Conservation (phyloP, 2,888 invertebrate species). For the Drosophila algonquin region DNA sequence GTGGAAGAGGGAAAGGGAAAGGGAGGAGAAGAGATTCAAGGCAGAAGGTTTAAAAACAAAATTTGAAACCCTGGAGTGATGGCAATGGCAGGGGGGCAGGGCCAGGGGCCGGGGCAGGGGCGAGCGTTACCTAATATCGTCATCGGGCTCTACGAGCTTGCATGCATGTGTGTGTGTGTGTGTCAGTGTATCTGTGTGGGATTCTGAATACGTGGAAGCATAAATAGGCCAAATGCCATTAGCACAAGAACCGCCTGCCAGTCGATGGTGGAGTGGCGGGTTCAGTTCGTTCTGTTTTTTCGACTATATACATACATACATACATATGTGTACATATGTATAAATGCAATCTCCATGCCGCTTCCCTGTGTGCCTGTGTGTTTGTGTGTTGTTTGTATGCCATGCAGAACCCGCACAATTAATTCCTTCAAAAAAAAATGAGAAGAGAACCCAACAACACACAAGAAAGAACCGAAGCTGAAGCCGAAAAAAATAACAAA, state of each 20-base stretch:
- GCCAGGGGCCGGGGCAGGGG: background rate
- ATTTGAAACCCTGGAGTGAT: conserved; percentile 64
- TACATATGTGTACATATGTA: background rate
- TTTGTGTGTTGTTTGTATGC: conserved; percentile 43
- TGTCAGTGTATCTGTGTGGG: conserved; percentile 2
- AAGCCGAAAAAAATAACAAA: conserved; percentile 20
- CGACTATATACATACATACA: background rate
- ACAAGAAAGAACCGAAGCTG: conserved; percentile 8
- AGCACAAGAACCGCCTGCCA: conserved; percentile 53
- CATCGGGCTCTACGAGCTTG: conserved; percentile 11
- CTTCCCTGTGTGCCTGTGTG: conserved; percentile 9
- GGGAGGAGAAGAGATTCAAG: too few relatives aligned
- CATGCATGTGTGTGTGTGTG: conserved; percentile 15
- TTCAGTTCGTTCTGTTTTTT: conserved; percentile 52
- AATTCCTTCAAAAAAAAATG: conserved; percentile 54
- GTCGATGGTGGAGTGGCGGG: conserved; percentile 46
- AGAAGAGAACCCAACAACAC: conserved; percentile 15
- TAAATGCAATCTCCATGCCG: conserved; percentile 40
- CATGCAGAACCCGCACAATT: conserved; percentile 73
- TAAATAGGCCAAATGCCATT: conserved; percentile 83
- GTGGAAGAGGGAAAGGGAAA: background rate
- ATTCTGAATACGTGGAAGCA: conserved; percentile 72
- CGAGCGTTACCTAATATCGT: conserved; percentile 67
- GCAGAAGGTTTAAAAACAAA: conserved; percentile 59
- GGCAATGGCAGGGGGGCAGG: background rate